phyloP scores from a whole-genome alignment of 2,797 vertebrate species.

The Pteronotus mesoamericanus region DNA sequence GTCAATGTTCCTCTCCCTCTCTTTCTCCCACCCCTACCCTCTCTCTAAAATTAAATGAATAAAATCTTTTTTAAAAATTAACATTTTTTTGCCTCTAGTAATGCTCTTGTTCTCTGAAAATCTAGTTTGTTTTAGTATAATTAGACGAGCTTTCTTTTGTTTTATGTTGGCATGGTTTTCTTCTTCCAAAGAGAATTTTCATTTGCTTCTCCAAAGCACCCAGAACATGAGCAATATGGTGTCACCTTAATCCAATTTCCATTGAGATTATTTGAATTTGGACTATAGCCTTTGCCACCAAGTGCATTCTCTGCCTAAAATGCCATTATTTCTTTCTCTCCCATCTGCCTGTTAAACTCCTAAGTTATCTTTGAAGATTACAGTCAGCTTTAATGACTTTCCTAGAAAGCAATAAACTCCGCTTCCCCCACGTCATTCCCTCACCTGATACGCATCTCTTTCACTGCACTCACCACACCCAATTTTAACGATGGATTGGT shows the following conservation, averaged over 20 bases:
- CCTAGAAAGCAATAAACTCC: not conserved
- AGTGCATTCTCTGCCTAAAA: not conserved
- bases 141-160: not conserved
- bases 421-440: no score
- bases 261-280: not conserved
- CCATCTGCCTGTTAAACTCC: not conserved
- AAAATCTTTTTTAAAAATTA: no score
- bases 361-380: not conserved
- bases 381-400: not conserved
- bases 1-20: no score
- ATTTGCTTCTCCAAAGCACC: not conserved
- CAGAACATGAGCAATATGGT: not conserved
- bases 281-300: not conserved
- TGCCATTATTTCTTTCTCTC: not conserved
- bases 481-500: not conserved
- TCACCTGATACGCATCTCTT: not conserved
- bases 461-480: not conserved
- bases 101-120: not conserved
- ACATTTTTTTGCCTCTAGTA: not conserved
- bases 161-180: not conserved
- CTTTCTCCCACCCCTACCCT: no score
- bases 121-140: not conserved
- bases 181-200: not conserved
- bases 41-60: no score
- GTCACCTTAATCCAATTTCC: not conserved